A percentile compares a stretch with the other conserved stretches of the same genome.
Evolutionary conservation across 2,113 vertebrate species (phyloP).

Genomic region (Datnioides undecimradiatus): DNA sequence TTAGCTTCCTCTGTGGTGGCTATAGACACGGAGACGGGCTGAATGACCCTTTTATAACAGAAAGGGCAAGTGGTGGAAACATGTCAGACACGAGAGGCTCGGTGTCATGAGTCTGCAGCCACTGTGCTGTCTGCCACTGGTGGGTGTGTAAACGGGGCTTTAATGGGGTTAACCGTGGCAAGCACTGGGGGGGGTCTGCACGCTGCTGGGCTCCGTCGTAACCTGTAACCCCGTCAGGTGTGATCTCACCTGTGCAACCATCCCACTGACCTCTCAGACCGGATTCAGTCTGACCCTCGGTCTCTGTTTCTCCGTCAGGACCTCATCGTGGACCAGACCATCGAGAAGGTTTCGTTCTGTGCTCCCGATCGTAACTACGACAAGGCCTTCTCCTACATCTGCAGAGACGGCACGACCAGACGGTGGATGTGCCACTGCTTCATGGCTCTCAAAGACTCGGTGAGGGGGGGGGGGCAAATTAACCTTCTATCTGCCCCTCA

Average conservation of each 20-base stretch:
- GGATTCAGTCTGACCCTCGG: not conserved
- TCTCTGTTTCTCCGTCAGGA: slow-evolving; percentile 80
- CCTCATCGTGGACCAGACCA: slow-evolving; percentile 95
- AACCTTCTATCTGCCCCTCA: not conserved
- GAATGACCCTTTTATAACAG: slow-evolving; percentile 51
- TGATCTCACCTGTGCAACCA: too few species aligned
- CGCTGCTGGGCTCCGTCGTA: not conserved
- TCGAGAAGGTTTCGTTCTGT: slow-evolving; percentile 95
- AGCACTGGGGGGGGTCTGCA: slow-evolving; percentile 4
- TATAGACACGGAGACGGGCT: slow-evolving; percentile 48
- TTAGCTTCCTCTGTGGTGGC: slow-evolving; percentile 40
- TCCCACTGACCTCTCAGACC: slow-evolving; percentile 21
- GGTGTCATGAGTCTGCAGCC: slow-evolving; percentile 52
- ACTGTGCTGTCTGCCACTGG: slow-evolving; percentile 28
- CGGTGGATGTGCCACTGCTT: slow-evolving; percentile 97
- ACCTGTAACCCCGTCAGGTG: slow-evolving; percentile 11
- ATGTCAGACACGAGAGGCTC: slow-evolving; percentile 45
- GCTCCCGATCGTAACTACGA: slow-evolving; percentile 95
- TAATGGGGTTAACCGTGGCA: slow-evolving; percentile 30
- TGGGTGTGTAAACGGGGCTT: slow-evolving; percentile 37
- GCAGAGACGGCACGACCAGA: slow-evolving; percentile 92
- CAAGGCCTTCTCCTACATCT: slow-evolving; percentile 96
- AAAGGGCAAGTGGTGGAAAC: slow-evolving; percentile 55
- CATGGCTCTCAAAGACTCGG: slow-evolving; percentile 94
- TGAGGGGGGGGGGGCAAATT: slow-evolving; percentile 80